Base-by-base conservation (phyloP, 2,888 invertebrate species). In the Gisinianus flammeolus region DNA sequence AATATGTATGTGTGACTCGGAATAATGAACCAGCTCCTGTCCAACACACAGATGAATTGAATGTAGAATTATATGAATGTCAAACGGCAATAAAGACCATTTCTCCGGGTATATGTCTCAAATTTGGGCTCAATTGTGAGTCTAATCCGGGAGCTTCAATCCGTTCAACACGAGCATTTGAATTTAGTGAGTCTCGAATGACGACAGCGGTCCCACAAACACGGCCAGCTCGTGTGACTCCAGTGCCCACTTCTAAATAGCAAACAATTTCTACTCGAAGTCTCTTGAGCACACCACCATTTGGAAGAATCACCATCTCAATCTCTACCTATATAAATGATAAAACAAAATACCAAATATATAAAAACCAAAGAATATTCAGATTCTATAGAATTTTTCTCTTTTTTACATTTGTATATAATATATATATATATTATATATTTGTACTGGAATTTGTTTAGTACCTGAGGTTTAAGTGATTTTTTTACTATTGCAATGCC, bases 401-500 rank as follows among this genome's bases (percentile, higher is more conserved):
- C n/a, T n/a, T n/a, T n/a, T n/a, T n/a, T n/a, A n/a, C n/a, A n/a
- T n/a, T n/a, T n/a, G n/a, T n/a, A n/a, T n/a, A n/a, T n/a, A n/a
- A n/a, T n/a, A n/a, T n/a, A n/a, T n/a, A n/a, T n/a, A n/a, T n/a
- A n/a, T n/a, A n/a, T n/a, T n/a, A n/a, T n/a, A n/a, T n/a, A n/a
- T n/a, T n/a, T n/a, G n/a, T n/a, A n/a, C n/a, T n/a, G n/a, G n/a
- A n/a, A n/a, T n/a, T n/a, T n/a, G n/a, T n/a, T n/a, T n/a, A 91
- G 91, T n/a, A 89, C 88, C 87, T 92, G 92, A 0, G 92, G 91
- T 81, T 90, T 87, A 86, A 92, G 92, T 52, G 91, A 91, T 79
- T 92, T 89, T 87, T 92, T 92, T 0, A 92, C 92, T 76, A 88
- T 88, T 0, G 92, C 92, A 85, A 91, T 90, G 4, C 92, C 92